A percentile compares a stretch with the other conserved stretches of the same genome.
phyloP scores from a whole-genome alignment of 2,113 vertebrate genomes.

The Damaliscus lunatus region DNA sequence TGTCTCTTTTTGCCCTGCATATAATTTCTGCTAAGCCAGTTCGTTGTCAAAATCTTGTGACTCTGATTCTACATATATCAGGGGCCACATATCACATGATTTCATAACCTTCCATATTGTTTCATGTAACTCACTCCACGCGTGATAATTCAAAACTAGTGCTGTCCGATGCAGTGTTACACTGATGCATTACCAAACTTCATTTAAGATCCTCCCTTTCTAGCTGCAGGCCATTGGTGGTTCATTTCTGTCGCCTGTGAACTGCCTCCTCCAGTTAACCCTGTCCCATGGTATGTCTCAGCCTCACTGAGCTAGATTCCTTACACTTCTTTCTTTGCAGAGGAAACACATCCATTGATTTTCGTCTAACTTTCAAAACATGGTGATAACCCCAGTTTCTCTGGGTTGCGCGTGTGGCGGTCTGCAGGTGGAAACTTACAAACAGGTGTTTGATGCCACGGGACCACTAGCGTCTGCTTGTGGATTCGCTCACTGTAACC shows the following conservation, averaged over 20 bases:
- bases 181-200: neutral
- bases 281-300: fast-evolving
- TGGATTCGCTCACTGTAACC: neutral
- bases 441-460: neutral
- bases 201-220: neutral
- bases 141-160: neutral
- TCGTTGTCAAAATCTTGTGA: neutral
- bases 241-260: neutral
- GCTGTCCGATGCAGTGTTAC: neutral
- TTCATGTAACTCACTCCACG: neutral
- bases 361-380: neutral
- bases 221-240: neutral
- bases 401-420: neutral
- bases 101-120: neutral
- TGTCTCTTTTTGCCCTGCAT: neutral
- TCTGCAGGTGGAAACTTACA: neutral
- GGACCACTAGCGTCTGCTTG: neutral
- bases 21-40: neutral
- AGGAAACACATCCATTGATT: neutral
- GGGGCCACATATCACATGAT: neutral
- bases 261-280: neutral
- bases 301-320: neutral
- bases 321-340: neutral
- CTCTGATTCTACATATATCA: neutral
- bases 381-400: neutral